phyloP scores from a whole-genome alignment of 2,797 vertebrate genomes.

The Malacoctenus gilli region DNA sequence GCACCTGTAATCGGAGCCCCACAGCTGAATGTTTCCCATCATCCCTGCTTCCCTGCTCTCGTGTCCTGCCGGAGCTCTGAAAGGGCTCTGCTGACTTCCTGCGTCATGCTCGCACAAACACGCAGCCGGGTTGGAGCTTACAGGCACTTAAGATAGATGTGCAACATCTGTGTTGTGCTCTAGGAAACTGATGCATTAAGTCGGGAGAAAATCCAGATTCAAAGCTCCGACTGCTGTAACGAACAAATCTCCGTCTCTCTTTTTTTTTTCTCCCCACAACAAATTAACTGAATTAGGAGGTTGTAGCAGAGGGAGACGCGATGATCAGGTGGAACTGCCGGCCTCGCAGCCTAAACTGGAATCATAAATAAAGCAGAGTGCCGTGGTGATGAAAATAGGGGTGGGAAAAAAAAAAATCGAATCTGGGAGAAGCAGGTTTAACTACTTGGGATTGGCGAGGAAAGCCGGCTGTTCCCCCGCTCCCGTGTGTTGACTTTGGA shows the following conservation, averaged over 20 bases:
- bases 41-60: slow-evolving; percentile 20
- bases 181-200: neutral
- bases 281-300: neutral
- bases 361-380: slow-evolving; percentile 56
- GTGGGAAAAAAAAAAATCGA: too few species aligned
- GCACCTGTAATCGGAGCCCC: slow-evolving; percentile 35
- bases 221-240: neutral
- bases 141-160: slow-evolving; percentile 1
- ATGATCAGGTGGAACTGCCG: slow-evolving; percentile 46
- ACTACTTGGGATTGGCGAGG: slow-evolving; percentile 29
- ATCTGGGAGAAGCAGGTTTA: slow-evolving; percentile 32
- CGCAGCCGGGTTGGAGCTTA: slow-evolving; percentile 2
- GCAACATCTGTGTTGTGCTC: neutral
- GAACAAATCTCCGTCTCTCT: neutral
- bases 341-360: slow-evolving; percentile 46
- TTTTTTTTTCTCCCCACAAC: too few species aligned
- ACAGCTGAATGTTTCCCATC: slow-evolving; percentile 32
- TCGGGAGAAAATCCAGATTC: neutral
- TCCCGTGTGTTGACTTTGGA: slow-evolving; percentile 57
- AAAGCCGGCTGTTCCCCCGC: slow-evolving; percentile 31
- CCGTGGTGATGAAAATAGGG: slow-evolving; percentile 34
- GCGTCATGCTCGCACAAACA: slow-evolving; percentile 20
- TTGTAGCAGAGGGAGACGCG: slow-evolving; percentile 41
- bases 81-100: slow-evolving; percentile 11
- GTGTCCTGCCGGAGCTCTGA: slow-evolving; percentile 20